Evolutionary conservation across 2,888 invertebrate genomes (phyloP), one percentile per base, ranked within the genome.

Genomic region (Cancer borealis): DNA sequence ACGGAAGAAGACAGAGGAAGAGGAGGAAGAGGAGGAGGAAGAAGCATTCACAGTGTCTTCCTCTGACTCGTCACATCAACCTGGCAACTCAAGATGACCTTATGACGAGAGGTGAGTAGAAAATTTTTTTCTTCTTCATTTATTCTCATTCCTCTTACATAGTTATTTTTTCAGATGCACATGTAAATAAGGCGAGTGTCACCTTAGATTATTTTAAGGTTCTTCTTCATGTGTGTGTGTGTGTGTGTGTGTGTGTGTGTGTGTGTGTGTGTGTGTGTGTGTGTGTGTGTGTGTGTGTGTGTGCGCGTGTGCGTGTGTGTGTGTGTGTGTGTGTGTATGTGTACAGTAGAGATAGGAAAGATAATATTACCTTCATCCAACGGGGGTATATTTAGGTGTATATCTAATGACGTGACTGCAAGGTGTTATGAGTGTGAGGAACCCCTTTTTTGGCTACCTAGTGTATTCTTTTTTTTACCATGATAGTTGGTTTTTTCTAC

Each of bases 51-150:
- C 79, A 30, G 12, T 30, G 79, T 79, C 26, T 14, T 26, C 26
- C 12, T 30, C 26, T 12, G 2, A 6, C 3, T 30, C 79, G 79
- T 79, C 79, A 30, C 79, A 30, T 30, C 79, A 79, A 26, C 30
- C 79, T 79, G 79, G 79, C 79, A 10, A 8, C 30, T 30, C 79
- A 14, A 79, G 79, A 79, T 79, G 79, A 79, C 79, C 79, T 79
- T 79, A 79, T 79, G 79, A 79, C 79, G 10, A 79, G 79, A 79
- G 79, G 79, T 79, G 30, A 79, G 79, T 79, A 30, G 21, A 0
- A 26, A 10, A 26, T 66, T 66, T 3, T n/a, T n/a, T n/a, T 0
- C n/a, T 1, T n/a, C 12, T 73, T 73, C 73, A 26, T 73, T 26
- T n/a, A n/a, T n/a, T 73, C 26, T 73, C 8, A 21, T 17, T 73